Percentiles rank a stretch among this genome's conserved stretches.
phyloP scores from a whole-genome alignment of 2,113 vertebrate species.

The Syngnathus typhle region DNA sequence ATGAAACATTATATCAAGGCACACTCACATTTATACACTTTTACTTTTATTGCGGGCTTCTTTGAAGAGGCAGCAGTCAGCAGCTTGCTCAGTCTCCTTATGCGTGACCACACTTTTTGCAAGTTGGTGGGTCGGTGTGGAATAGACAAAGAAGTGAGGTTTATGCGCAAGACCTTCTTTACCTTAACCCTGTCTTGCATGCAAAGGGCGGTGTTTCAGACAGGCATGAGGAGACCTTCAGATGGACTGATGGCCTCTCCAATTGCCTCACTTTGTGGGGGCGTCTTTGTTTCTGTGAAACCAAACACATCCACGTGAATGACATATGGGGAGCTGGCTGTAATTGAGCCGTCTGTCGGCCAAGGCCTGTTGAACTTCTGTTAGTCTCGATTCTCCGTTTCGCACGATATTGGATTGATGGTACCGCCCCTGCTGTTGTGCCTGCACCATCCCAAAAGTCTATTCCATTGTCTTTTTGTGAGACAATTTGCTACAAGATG shows the following conservation, averaged over 20 bases:
- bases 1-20: slow-evolving; percentile 22
- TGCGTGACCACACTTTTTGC: slow-evolving; percentile 45
- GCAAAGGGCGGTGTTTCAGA: slow-evolving; percentile 47
- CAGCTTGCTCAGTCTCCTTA: slow-evolving; percentile 31
- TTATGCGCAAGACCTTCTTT: slow-evolving; percentile 37
- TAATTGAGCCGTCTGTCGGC: slow-evolving; percentile 56
- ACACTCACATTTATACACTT: slow-evolving; percentile 22
- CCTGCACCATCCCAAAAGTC: slow-evolving; percentile 29
- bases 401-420: slow-evolving; percentile 56
- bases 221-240: slow-evolving; percentile 54
- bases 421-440: slow-evolving; percentile 30
- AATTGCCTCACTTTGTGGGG: slow-evolving; percentile 51
- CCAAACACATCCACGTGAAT: slow-evolving; percentile 56
- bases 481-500: slow-evolving; percentile 44
- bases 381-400: slow-evolving; percentile 50
- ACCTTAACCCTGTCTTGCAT: slow-evolving; percentile 49
- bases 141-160: slow-evolving; percentile 38
- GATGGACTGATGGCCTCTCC: slow-evolving; percentile 29
- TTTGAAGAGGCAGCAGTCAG: slow-evolving; percentile 44
- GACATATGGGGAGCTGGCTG: slow-evolving; percentile 39
- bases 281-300: slow-evolving; percentile 61
- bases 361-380: slow-evolving; percentile 49
- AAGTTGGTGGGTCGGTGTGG: slow-evolving; percentile 44
- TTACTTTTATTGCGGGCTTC: slow-evolving; percentile 19
- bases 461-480: slow-evolving; percentile 33